phyloP scores from a whole-genome alignment of 2,797 vertebrate genomes.

The Periparus ater region DNA sequence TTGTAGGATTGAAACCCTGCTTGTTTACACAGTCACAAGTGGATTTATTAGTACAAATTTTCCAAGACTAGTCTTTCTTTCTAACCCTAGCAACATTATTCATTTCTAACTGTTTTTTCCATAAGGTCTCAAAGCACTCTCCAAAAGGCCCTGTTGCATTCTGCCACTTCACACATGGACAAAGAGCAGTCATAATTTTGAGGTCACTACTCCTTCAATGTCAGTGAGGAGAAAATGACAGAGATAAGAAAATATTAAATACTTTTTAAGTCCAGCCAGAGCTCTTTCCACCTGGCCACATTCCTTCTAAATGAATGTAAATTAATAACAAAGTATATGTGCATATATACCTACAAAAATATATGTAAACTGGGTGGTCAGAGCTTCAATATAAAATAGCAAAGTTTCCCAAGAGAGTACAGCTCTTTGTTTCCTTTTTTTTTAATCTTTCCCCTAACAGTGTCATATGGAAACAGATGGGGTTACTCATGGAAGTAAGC shows the following conservation, averaged over 20 bases:
- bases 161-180: neutral
- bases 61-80: neutral
- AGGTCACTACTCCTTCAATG: neutral
- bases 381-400: neutral
- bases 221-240: neutral
- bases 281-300: neutral
- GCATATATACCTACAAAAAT: neutral
- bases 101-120: neutral
- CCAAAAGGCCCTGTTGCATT: neutral
- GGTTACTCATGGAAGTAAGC: neutral
- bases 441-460: neutral
- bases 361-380: neutral
- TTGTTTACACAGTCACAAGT: neutral
- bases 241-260: neutral
- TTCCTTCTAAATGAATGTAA: neutral
- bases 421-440: neutral
- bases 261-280: neutral
- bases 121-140: neutral
- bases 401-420: neutral
- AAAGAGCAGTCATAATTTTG: neutral
- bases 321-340: neutral
- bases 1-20: neutral
- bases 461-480: slow-evolving; percentile 18
- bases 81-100: neutral
- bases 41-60: neutral